These are phyloP conservation scores for Eulithis prunata DNA, from an alignment of 2,888 invertebrate genomes.

Conservation along the genomic window DNA sequence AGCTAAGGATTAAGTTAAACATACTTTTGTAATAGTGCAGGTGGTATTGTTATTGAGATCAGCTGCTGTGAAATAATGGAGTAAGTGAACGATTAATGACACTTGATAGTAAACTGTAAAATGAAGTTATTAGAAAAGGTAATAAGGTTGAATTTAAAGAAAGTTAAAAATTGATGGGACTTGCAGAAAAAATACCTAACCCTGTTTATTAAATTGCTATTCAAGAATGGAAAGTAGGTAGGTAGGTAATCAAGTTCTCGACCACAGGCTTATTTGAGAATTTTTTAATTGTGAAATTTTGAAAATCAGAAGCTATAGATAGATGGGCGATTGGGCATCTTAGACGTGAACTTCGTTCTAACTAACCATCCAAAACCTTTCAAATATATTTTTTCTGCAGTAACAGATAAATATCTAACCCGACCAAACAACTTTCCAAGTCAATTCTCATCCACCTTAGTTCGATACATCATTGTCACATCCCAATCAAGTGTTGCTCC, in stretches of 20 bases:
- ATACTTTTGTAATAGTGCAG: slow-evolving; percentile 74
- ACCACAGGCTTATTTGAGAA: too few species aligned
- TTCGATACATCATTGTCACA: slow-evolving; percentile 54
- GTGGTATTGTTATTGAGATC: slow-evolving; percentile 57
- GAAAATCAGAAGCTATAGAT: too few species aligned
- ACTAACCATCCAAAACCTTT: background rate
- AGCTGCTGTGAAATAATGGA: slow-evolving; percentile 34
- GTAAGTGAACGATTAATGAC: background rate
- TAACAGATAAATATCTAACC: background rate
- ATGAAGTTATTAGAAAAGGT: background rate
- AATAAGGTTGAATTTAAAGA: too few species aligned
- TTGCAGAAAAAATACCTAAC: too few species aligned
- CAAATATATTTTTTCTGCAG: too few species aligned
- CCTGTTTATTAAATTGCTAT: too few species aligned
- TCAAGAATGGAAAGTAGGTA: too few species aligned
- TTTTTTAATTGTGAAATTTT: too few species aligned
- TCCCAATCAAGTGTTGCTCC: slow-evolving; percentile 46
- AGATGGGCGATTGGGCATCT: too few species aligned
- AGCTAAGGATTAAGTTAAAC: slow-evolving; percentile 66
- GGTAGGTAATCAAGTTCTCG: too few species aligned
- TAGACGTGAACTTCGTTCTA: too few species aligned
- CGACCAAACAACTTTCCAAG: slow-evolving; percentile 21
- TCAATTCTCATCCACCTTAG: slow-evolving; percentile 25
- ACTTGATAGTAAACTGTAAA: background rate
- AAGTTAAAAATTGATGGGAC: too few species aligned